Conservation (phyloP, 2,888 invertebrate genomes). For the Masnerella sp. region DNA sequence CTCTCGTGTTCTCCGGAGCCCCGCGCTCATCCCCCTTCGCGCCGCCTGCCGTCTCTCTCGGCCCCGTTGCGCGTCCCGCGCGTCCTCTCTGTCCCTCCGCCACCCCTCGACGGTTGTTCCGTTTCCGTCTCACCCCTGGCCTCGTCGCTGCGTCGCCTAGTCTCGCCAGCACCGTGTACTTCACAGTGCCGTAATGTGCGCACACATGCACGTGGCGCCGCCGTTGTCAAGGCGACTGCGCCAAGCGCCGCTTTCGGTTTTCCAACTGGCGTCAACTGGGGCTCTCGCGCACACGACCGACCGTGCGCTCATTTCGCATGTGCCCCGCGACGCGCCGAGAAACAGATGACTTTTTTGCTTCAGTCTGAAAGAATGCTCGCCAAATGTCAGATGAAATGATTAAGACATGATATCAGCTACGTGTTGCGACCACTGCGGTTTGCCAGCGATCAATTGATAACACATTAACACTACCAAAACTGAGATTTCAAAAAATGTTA, state of each 20-base stretch:
- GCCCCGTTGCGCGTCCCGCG: constrained; percentile 33
- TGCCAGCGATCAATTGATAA: background rate
- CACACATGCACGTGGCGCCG: constrained; percentile 74
- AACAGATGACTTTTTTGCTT: background rate
- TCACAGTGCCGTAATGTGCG: constrained; percentile 53
- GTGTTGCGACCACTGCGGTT: background rate
- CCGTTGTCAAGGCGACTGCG: constrained; percentile 75
- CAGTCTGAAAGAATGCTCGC: background rate
- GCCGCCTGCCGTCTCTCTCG: constrained; percentile 48
- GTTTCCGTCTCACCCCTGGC: constrained; percentile 19
- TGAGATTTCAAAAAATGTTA: too few species aligned
- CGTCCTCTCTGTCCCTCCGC: constrained; percentile 16
- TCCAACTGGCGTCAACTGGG: constrained; percentile 13
- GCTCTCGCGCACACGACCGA: constrained; percentile 12
- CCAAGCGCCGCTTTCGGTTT: constrained; percentile 62
- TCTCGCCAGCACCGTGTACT: constrained; percentile 46
- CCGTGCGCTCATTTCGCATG: constrained; percentile 29
- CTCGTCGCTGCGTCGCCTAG: constrained; percentile 34
- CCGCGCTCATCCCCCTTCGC: constrained; percentile 45
- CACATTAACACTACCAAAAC: too few species aligned
- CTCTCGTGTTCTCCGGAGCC: constrained; percentile 65
- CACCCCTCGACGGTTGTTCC: constrained; percentile 15
- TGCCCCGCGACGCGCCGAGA: background rate
- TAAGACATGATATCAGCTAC: constrained; percentile 1
- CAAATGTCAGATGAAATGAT: constrained; percentile 14